Conservation (phyloP, 2,113 vertebrate species). For the Istiophorus platypterus region DNA sequence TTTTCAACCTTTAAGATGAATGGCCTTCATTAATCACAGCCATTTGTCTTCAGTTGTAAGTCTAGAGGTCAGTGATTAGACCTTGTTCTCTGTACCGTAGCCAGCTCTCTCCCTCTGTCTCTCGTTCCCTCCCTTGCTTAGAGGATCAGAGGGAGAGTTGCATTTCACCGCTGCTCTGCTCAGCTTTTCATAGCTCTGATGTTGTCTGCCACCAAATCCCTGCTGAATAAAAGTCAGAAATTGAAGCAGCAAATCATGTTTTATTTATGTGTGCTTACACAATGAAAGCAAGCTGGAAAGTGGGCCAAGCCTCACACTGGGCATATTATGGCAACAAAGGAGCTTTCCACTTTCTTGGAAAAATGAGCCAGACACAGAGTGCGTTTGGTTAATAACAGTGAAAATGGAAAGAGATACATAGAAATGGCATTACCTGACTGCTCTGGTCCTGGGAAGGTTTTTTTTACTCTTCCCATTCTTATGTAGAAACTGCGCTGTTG, state of each 20-base stretch:
- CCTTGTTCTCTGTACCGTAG: slow-evolving; percentile 58
- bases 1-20: slow-evolving; percentile 66
- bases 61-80: slow-evolving; percentile 80
- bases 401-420: slow-evolving; percentile 43
- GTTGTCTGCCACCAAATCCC: slow-evolving; percentile 77
- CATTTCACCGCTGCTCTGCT: slow-evolving; percentile 55
- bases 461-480: slow-evolving; percentile 30
- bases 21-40: slow-evolving; percentile 72
- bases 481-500: slow-evolving; percentile 28
- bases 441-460: slow-evolving; percentile 35
- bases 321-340: slow-evolving; percentile 77
- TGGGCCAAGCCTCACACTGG: slow-evolving; percentile 78
- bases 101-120: slow-evolving; percentile 44
- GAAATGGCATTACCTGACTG: slow-evolving; percentile 56
- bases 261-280: slow-evolving; percentile 83
- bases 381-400: slow-evolving; percentile 41
- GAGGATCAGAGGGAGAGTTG: slow-evolving; percentile 59
- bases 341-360: slow-evolving; percentile 71
- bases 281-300: slow-evolving; percentile 76
- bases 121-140: slow-evolving; percentile 30
- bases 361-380: slow-evolving; percentile 34
- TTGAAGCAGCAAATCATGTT: slow-evolving; percentile 82
- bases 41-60: slow-evolving; percentile 75
- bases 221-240: slow-evolving; percentile 82
- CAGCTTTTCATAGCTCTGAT: slow-evolving; percentile 70